Base-by-base conservation (phyloP, 2,113 vertebrate species). In the Zosterops lateralis region DNA sequence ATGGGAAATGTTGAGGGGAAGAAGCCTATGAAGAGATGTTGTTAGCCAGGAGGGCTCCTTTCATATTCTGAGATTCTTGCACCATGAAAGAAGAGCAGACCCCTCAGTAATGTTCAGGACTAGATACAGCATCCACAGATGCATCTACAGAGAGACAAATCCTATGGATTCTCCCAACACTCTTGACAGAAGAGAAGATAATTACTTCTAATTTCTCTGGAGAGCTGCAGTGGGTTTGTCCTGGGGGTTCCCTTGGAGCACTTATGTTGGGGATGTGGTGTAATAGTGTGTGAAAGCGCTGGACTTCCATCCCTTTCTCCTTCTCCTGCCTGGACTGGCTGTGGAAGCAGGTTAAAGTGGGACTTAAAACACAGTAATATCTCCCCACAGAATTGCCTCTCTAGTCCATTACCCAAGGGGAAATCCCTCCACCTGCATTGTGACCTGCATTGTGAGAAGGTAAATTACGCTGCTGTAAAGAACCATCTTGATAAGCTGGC, bases 201-300 rank as follows among this genome's bases (percentile, higher is more conserved):
- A n/a, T 53, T 61, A 51, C 51, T 77, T 56, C 42, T 65, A 31
- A 38, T 54, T 82, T 31, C 38, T 76, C 66, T 42, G 74, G 56
- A 87, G 18, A 68, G 9, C 15, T n/a, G 24, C 18, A 62, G n/a
- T 58, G 58, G 21, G 13, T 58, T 83, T n/a, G 2, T 73, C 17
- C 29, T 3, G 10, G 22, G 24, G 8, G 24, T 16, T 77, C 6
- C 40, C 38, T 84, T 21, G 24, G 29, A 70, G 9, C 17, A 14
- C 13, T 57, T 2, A 0, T 3, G 3, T 1, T 29, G 50, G 58
- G 54, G n/a, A 61, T 7, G 6, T 1, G 0, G 26, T 32, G 26
- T 34, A 38, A 70, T 20, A 17, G 10, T 19, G 22, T 3, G 5
- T 28, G 40, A 64, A 73, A 80, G 6, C 0, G 0, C 40, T 56